Evolutionary conservation across 2,888 invertebrate species (phyloP), one percentile per base, ranked within the genome.

Genomic region (Vandiemenella viatica): DNA sequence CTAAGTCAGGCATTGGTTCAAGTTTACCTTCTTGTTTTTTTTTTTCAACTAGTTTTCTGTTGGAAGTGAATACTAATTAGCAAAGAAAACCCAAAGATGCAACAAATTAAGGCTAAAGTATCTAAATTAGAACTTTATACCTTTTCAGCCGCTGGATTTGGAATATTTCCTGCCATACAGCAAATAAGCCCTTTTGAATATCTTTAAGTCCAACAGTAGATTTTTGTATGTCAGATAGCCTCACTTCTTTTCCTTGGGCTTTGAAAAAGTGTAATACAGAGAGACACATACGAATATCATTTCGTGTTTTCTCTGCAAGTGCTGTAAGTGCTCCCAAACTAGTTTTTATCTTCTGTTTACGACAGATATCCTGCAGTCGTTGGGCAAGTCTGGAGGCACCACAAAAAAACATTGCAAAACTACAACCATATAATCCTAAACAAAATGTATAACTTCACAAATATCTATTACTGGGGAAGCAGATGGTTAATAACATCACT

Each of bases 211-310:
- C 93, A 7, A 93, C 71, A 53, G 78, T 79, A 17, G 77, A 69
- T 54, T 77, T 78, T 16, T 79, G 67, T 41, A 83, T 72, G 57
- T 80, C 76, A 1, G 67, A 64, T 19, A 77, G 60, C 1, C 68
- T 68, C 2, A 73, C 61, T 13, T 63, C 58, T 8, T 62, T 60
- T 21, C 47, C 58, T 32, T 53, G 53, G 20, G 56, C 57, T 47
- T 69, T 72, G 56, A 80, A 72, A 60, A 83, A 85, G 62, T 93
- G 91, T 56, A 97, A 74, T 42, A 90, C 80, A 16, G 91, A 88
- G 47, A 97, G 74, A 61, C 96, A 96, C 0, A 91, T 82, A 17
- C 97, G 72, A 38, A 97, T 84, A 69, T 97, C 97, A 58, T 90
- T 88, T 46, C 79, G 78, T 3, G 86, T 83, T 58, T 89, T 85